Percentiles rank a stretch among this genome's conserved stretches.
phyloP scores from a whole-genome alignment of 2,113 vertebrate genomes.

The Geothlypis trichas region DNA sequence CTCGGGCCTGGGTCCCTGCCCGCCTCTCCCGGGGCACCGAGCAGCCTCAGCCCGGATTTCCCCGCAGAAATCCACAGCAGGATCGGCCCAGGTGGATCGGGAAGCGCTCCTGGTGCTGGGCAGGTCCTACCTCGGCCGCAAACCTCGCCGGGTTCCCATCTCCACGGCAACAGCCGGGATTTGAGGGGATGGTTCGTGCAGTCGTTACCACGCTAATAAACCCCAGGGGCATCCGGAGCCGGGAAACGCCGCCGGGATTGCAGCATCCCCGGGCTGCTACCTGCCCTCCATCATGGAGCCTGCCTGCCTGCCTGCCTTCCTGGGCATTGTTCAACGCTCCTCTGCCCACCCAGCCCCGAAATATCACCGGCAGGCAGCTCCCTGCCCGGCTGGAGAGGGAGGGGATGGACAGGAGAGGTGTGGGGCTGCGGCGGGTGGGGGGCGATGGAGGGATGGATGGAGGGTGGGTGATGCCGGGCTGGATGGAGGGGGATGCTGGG shows the following conservation, averaged over 20 bases:
- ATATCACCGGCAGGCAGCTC: not conserved
- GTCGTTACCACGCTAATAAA: not conserved
- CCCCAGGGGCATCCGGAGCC: not conserved
- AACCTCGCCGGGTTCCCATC: not conserved
- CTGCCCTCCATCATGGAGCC: conserved; percentile 43
- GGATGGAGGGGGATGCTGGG: no score
- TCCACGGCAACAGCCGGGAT: not conserved
- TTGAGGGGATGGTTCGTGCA: not conserved
- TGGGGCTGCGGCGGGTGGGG: not conserved
- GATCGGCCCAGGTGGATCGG: not conserved
- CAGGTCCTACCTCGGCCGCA: not conserved
- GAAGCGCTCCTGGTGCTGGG: not conserved
- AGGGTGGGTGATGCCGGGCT: no score
- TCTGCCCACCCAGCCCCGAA: not conserved
- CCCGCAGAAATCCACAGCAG: not conserved
- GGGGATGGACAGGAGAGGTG: not conserved
- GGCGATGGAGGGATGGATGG: not conserved
- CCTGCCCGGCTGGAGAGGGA: not conserved
- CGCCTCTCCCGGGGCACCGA: not conserved
- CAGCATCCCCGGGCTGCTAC: not conserved
- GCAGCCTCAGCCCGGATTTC: not conserved
- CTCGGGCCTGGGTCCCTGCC: not conserved
- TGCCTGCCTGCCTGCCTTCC: not conserved
- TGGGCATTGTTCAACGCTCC: not conserved
- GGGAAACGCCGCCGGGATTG: not conserved